Evolutionary conservation across 2,113 vertebrate species (phyloP).

Genomic region (Periophthalmodon schlosseri): DNA sequence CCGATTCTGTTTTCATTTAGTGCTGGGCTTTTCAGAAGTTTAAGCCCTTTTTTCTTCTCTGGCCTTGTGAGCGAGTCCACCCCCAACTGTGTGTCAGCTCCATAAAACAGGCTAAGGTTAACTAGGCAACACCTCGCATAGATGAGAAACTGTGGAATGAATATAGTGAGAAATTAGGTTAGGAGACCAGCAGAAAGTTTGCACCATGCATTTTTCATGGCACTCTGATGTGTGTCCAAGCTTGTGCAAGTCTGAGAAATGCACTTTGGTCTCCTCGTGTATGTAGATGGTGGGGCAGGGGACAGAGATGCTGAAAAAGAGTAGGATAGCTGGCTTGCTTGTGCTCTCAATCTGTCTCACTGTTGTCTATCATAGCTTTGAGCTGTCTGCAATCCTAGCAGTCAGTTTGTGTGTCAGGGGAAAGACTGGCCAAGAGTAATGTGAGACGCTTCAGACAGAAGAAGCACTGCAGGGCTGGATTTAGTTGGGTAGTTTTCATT

Average conservation of each 20-base stretch:
- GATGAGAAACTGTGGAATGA: conserved; percentile 32
- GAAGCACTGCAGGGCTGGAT: background rate
- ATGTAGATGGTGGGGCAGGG: conserved; percentile 45
- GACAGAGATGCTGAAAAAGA: conserved; percentile 51
- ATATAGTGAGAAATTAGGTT: conserved; percentile 32
- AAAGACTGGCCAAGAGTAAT: conserved; percentile 14
- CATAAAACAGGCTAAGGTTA: conserved; percentile 60
- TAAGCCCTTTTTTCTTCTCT: conserved; percentile 41
- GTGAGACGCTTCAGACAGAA: conserved; percentile 20
- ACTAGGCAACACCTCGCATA: conserved; percentile 41
- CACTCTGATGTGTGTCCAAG: conserved; percentile 25
- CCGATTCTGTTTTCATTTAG: conserved; percentile 39
- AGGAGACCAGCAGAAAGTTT: conserved; percentile 55
- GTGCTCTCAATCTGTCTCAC: conserved; percentile 44
- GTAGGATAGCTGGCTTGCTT: conserved; percentile 29
- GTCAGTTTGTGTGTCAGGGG: conserved; percentile 43
- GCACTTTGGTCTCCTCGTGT: conserved; percentile 23
- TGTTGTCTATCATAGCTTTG: conserved; percentile 42
- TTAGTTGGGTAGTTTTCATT: conserved; percentile 11
- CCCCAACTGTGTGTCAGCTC: conserved; percentile 63
- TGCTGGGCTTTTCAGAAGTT: conserved; percentile 40
- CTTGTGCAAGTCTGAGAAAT: conserved; percentile 10
- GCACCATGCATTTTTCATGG: conserved; percentile 67
- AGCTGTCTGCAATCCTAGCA: conserved; percentile 31
- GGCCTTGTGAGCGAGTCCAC: conserved; percentile 59